Evolutionary conservation across 2,113 vertebrate species (phyloP), one percentile per base, ranked within the genome.

Genomic region (Colistium nudipinnis): DNA sequence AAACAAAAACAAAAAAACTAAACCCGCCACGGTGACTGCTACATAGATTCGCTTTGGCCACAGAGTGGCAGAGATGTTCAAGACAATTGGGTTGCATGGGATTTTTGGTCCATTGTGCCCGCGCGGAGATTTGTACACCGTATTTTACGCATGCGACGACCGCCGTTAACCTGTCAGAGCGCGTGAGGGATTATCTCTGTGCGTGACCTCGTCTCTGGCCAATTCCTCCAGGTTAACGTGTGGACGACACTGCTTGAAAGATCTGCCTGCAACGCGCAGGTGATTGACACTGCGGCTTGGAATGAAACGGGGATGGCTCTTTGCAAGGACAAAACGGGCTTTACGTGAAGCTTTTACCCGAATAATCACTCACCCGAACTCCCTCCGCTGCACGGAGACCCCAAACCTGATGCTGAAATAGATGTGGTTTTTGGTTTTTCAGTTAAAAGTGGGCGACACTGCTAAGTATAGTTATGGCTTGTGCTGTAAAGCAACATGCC

Each of bases 21-120:
- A 44, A 53, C 31, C 33, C 36, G 20, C 62, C 63, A 22, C 25
- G n/a, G 13, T 41, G 61, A 70, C 63, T 52, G 57, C 44, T 38
- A 80, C 68, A 80, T 22, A 68, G 66, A 69, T 78, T 76, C 80
- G 39, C 78, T 88, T 91, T 87, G 92, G 89, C 93, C 91, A 92
- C 92, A 76, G 87, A 92, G 92, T 88, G 92, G 91, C 91, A 91
- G 91, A 94, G 90, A 90, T 88, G 91, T 91, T 92, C 90, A 86
- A 89, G 81, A 88, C 87, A 88, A 87, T 88, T 55, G 57, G 73
- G 81, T n/a, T 83, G 81, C 66, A n/a, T 52, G 75, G 49, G 60
- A 25, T 68, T 54, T 25, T 7, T 47, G 22, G 59, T 47, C 31
- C 44, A 41, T 78, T 61, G 14, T 17, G 27, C 25, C 24, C 38